Base-by-base conservation (phyloP, 2,888 invertebrate genomes). In the Anorthoa munda region DNA sequence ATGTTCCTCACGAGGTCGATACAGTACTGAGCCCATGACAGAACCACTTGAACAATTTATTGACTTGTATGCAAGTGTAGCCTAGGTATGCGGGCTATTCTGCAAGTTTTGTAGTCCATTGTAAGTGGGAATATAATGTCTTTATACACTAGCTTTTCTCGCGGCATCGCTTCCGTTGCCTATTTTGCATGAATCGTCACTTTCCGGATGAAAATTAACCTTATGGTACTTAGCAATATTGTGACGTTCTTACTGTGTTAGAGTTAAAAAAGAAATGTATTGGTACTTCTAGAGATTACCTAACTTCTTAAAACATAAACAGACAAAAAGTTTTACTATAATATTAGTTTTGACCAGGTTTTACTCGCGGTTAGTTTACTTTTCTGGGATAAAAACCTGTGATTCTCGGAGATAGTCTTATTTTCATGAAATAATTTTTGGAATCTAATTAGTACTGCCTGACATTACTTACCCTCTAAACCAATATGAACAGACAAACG, bases 21-120 rank as follows among this genome's bases (percentile, higher is more conserved):
- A 5, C 2, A 5, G 2, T n/a, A 77, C 68, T 80, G 80, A 58
- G 9, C 1, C 31, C 11, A 18, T 21, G 46, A 15, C 0, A 18
- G 5, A 2, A 26, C 12, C 17, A 63, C 23, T 31, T 13, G 21
- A 17, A 46, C 53, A 50, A 72, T 68, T 12, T 79, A 81, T 80
- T 61, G 51, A 50, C 26, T 13, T 26, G 31, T 21, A 11, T 51
- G n/a, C n/a, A 21, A 3, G 18, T 45, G 11, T 21, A 45, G 15
- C 15, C 18, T 31, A 51, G 4, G 39, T 13, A 50, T 13, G 21
- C 18, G 67, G 64, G 48, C 3, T 21, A 74, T 76, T 74, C 75
- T 74, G 64, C 59, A 65, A 53, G 12, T 12, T 59, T 26, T 46
- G n/a, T 46, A 21, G 13, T 23, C 21, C 21, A 39, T 66, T 66